Evolutionary conservation across 2,888 invertebrate genomes (phyloP).

Genomic region (Cataglyphis rosenhaueri): DNA sequence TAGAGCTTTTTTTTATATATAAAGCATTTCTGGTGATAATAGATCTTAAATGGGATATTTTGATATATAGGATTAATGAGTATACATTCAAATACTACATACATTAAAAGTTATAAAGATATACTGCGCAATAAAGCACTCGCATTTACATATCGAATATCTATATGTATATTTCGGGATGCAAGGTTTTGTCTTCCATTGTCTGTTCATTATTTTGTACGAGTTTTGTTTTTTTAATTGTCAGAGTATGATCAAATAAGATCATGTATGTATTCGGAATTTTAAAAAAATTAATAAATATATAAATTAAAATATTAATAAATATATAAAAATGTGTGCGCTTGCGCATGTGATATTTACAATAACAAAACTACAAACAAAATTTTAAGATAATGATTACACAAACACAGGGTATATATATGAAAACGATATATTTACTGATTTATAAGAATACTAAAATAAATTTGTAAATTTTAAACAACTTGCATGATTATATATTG

Average conservation of each 20-base stretch:
- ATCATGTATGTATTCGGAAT: neutral
- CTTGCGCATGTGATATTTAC: slow-evolving; percentile 50
- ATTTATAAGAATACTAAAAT: neutral
- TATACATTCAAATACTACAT: slow-evolving; percentile 55
- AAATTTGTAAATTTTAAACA: slow-evolving; percentile 10
- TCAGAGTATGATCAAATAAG: neutral
- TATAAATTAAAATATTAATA: neutral
- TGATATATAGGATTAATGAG: slow-evolving; percentile 61
- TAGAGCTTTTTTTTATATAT: slow-evolving; percentile 32
- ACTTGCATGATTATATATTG: neutral
- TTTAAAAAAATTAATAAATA: neutral
- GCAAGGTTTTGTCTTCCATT: slow-evolving; percentile 70
- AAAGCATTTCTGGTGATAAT: slow-evolving; percentile 72
- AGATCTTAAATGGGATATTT: slow-evolving; percentile 67
- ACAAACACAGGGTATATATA: slow-evolving; percentile 34
- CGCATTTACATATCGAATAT: slow-evolving; percentile 60
- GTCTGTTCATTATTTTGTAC: slow-evolving; percentile 49
- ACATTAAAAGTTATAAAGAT: slow-evolving; percentile 39
- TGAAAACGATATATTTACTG: slow-evolving; percentile 5
- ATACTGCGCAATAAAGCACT: slow-evolving; percentile 19
- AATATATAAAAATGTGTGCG: neutral
- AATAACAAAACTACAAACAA: neutral
- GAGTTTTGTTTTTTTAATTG: slow-evolving; percentile 61
- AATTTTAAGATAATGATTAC: slow-evolving; percentile 32
- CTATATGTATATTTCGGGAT: slow-evolving; percentile 64